phyloP scores from a whole-genome alignment of 2,797 vertebrate species.

The Anguilla marmorata region DNA sequence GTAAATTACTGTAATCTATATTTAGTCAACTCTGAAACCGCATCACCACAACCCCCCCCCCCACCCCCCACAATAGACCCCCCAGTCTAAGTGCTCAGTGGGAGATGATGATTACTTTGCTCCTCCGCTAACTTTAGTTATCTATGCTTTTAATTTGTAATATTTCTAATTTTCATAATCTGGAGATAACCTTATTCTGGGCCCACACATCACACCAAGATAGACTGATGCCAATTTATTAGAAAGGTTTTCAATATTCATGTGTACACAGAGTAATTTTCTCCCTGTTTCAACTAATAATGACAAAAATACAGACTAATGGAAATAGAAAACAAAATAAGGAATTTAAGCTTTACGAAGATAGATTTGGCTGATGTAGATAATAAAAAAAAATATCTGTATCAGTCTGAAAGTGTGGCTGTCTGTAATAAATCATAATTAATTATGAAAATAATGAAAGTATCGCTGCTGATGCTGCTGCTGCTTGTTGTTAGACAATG shows the following conservation, averaged over 20 bases:
- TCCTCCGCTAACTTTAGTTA: constrained; percentile 67
- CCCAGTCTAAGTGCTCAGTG: constrained; percentile 29
- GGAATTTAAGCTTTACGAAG: constrained; percentile 51
- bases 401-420: constrained; percentile 50
- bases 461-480: neutral
- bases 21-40: constrained; percentile 81
- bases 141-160: constrained; percentile 62
- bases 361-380: constrained; percentile 44
- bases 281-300: constrained; percentile 41
- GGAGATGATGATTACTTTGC: constrained; percentile 55
- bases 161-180: constrained; percentile 44
- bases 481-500: neutral
- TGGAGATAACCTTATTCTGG: constrained; percentile 52
- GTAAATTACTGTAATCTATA: constrained; percentile 93
- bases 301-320: constrained; percentile 41
- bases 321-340: constrained; percentile 24
- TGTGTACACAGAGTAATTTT: constrained; percentile 2
- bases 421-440: constrained; percentile 54
- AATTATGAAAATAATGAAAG: neutral
- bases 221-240: constrained; percentile 34
- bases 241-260: constrained; percentile 21
- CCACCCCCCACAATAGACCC: constrained; percentile 19
- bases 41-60: constrained; percentile 49
- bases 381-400: constrained; percentile 47
- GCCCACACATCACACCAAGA: constrained; percentile 38